Conservation (phyloP, 2,797 vertebrate species). For the Falco columbarius region DNA sequence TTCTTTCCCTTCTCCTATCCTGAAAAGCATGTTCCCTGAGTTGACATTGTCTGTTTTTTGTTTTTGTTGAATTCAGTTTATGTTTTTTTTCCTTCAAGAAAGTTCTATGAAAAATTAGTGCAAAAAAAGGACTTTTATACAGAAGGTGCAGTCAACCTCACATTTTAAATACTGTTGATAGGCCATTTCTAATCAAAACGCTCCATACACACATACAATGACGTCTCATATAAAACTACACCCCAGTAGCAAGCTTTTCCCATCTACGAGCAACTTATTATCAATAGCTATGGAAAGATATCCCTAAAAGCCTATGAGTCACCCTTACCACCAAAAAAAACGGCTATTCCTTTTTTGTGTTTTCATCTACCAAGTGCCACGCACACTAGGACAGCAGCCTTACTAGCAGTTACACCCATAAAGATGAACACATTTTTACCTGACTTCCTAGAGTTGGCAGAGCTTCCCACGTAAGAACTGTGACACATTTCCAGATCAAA, state of each 20-base stretch:
- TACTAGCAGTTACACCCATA: neutral
- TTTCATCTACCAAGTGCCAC: neutral
- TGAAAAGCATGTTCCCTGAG: neutral
- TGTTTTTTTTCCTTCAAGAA: neutral
- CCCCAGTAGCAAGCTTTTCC: neutral
- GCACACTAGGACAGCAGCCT: rapidly evolving
- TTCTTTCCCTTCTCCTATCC: neutral
- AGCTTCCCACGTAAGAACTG: neutral
- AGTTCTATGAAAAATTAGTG: neutral
- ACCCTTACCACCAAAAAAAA: neutral
- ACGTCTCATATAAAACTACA: neutral
- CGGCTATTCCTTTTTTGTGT: rapidly evolving
- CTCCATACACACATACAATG: neutral
- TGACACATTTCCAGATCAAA: neutral
- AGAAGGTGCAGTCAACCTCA: neutral
- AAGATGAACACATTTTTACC: neutral
- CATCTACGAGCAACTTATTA: neutral
- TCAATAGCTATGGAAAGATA: neutral
- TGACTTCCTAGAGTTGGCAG: neutral
- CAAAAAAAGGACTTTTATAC: neutral
- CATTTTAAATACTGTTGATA: neutral
- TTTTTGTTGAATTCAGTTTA: neutral
- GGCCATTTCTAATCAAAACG: neutral
- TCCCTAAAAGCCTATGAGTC: neutral
- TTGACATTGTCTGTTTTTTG: neutral